Evolutionary conservation across 2,888 invertebrate genomes (phyloP), one percentile per base, ranked within the genome.

Genomic region (Theristus sp.): DNA sequence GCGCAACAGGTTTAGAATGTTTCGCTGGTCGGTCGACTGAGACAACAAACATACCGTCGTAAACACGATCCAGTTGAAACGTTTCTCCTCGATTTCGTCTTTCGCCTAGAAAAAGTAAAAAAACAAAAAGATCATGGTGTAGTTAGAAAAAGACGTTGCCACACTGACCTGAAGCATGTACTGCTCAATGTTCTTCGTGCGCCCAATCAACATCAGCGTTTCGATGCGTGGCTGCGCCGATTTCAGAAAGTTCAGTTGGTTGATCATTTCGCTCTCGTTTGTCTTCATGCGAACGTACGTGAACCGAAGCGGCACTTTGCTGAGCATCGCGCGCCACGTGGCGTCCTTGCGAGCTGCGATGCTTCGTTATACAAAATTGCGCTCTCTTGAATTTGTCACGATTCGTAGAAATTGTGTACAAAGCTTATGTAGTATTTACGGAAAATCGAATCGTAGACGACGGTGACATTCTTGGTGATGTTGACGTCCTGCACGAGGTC

Each of bases 401-500:
- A n/a, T n/a, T n/a, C n/a, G n/a, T n/a, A n/a, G n/a, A n/a, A n/a
- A n/a, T n/a, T n/a, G n/a, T n/a, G n/a, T n/a, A n/a, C n/a, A n/a
- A n/a, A n/a, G n/a, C n/a, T n/a, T n/a, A n/a, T n/a, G n/a, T n/a
- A n/a, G n/a, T n/a, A n/a, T n/a, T n/a, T n/a, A n/a, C n/a, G n/a
- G n/a, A n/a, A n/a, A n/a, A n/a, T n/a, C 3, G 25, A n/a, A 26
- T 58, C 58, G 47, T 58, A 58, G 10, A 47, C 6, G 2, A 47
- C 27, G n/a, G 49, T 47, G 47, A 47, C 28, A 2, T 47, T 47
- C 3, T 22, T 47, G 2, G 87, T 86, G 60, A 91, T 86, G 71
- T 89, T 88, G 76, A 89, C 84, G 65, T 83, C 81, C 0, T 82
- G 79, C 2, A 88, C 86, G 66, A 91, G 82, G 55, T 86, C 84